Conservation (phyloP, 35 echinoderm and acorn worm species). For the Anneissia japonica region DNA sequence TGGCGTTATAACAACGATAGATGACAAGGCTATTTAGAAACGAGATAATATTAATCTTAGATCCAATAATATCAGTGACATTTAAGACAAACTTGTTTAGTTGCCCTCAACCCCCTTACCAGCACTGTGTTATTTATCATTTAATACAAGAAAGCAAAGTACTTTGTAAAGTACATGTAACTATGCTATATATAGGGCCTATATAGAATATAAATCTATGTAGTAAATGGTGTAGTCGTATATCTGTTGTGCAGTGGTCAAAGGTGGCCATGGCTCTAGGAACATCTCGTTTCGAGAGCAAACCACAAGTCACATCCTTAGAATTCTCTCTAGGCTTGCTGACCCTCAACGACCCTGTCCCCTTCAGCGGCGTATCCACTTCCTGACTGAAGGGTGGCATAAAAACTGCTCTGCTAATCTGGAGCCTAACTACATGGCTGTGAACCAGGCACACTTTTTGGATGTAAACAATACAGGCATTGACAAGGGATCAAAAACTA, state of each 20-base stretch:
- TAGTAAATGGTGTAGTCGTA: no score
- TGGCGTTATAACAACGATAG: no score
- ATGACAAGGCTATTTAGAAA: no score
- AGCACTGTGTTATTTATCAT: no score
- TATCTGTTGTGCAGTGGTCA: not conserved
- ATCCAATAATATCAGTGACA: no score
- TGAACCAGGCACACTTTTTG: not conserved
- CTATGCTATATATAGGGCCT: not conserved
- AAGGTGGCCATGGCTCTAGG: not conserved
- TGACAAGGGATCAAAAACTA: no score
- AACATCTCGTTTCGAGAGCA: not conserved
- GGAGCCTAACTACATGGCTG: not conserved
- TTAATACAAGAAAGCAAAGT: no score
- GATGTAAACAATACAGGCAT: no score
- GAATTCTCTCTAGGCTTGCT: not conserved
- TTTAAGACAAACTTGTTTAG: no score
- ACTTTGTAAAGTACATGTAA: not conserved
- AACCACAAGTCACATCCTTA: not conserved
- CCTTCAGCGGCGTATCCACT: not conserved
- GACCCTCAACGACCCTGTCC: not conserved
- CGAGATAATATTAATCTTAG: no score
- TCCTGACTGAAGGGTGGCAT: not conserved
- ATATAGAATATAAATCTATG: no score
- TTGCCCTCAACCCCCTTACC: no score
- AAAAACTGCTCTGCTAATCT: not conserved